Evolutionary conservation across 2,113 vertebrate species (phyloP).

Genomic region (Athene noctua): DNA sequence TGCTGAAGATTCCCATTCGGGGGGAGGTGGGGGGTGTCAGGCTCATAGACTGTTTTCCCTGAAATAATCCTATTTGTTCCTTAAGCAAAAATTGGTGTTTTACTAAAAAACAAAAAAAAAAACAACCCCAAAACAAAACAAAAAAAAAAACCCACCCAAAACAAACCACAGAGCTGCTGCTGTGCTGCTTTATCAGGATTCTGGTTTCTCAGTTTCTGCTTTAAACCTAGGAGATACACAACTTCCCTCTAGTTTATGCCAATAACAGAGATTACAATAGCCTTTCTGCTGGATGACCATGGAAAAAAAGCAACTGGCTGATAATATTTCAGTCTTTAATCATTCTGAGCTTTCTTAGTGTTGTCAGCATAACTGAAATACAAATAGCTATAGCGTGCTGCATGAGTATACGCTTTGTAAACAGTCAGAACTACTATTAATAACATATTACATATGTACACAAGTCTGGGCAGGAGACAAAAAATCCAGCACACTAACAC

Average conservation of each 20-base stretch:
- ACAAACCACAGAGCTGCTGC: too few relatives aligned
- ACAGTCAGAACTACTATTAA: background rate
- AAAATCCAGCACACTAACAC: background rate
- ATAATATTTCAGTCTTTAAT: background rate
- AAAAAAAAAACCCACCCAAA: background rate
- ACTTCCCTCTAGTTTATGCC: background rate
- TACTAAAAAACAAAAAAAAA: background rate
- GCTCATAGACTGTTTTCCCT: background rate
- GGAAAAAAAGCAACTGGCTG: background rate
- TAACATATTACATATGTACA: background rate
- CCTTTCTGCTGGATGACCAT: background rate
- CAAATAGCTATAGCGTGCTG: background rate
- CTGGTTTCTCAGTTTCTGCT: background rate
- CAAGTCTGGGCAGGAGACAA: background rate
- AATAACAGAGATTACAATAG: background rate
- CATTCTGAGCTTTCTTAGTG: background rate
- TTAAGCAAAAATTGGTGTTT: background rate
- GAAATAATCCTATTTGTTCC: background rate
- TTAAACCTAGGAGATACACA: background rate
- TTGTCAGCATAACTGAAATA: background rate
- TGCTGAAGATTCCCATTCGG: background rate
- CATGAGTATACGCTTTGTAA: background rate
- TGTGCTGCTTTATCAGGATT: background rate
- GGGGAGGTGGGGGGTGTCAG: background rate
- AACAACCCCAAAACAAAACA: background rate